Percentiles rank a stretch among this genome's conserved stretches.
phyloP scores from a whole-genome alignment of 2,888 invertebrate genomes.

The Trissolcus japonicus region DNA sequence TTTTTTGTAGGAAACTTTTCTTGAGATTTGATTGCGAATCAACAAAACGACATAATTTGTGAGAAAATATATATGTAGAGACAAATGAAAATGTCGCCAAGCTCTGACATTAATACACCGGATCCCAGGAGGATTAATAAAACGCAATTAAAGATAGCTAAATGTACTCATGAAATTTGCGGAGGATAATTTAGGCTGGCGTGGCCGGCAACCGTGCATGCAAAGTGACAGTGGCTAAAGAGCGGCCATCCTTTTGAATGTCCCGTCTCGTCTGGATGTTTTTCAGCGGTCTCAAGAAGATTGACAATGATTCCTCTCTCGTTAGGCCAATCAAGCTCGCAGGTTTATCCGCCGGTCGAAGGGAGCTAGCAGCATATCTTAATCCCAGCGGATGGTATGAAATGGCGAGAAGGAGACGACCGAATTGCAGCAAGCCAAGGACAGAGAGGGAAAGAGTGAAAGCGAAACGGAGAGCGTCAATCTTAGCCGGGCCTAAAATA shows the following conservation, averaged over 20 bases:
- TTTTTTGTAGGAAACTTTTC: no score
- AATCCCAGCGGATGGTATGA: conserved; percentile 35
- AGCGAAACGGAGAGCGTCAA: conserved; percentile 38
- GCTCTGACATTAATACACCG: no score
- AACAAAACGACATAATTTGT: neutral
- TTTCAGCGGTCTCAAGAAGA: conserved; percentile 19
- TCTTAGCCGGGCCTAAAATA: conserved; percentile 54
- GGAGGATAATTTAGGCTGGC: conserved; percentile 20
- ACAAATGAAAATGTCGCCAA: no score
- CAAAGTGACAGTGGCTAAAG: conserved; percentile 36
- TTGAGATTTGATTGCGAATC: neutral
- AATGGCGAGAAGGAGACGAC: conserved; percentile 9
- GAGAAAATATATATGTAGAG: neutral
- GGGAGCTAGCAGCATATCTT: conserved; percentile 36
- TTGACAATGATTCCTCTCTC: conserved; percentile 50
- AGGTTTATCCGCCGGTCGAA: conserved; percentile 18
- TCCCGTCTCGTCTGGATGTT: conserved; percentile 17
- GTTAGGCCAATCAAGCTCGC: conserved; percentile 46
- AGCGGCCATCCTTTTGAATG: conserved; percentile 27
- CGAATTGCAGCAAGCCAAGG: conserved; percentile 25
- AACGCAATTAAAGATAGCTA: neutral
- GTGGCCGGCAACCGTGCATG: conserved; percentile 14
- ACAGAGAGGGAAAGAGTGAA: conserved; percentile 1
- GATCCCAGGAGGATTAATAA: conserved; percentile 9
- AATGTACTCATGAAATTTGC: conserved; percentile 29